Conservation (phyloP, 2,888 invertebrate genomes). For the Callosobruchus maculatus region DNA sequence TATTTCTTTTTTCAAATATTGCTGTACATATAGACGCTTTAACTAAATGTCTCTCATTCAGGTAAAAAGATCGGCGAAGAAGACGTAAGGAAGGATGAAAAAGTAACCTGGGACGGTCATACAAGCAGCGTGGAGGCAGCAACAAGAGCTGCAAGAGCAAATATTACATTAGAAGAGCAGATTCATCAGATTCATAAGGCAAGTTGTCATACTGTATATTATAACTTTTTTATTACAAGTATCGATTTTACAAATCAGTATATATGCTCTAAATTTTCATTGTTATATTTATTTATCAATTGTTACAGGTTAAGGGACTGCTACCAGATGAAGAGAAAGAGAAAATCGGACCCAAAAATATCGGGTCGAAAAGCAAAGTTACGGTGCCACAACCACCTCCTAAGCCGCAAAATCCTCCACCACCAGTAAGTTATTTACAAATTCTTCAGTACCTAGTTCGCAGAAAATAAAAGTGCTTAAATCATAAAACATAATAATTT, state of each 20-base stretch:
- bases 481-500: too few species aligned
- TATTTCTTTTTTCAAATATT: too few species aligned
- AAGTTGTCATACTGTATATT: too few species aligned
- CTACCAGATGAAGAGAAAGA: conserved; percentile 95
- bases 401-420: conserved; percentile 8
- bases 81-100: conserved; percentile 79
- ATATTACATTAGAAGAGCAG: conserved; percentile 94
- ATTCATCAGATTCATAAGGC: conserved; percentile 95
- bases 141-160: conserved; percentile 88
- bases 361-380: conserved; percentile 40
- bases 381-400: background rate
- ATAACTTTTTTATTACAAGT: too few species aligned
- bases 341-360: conserved; percentile 91
- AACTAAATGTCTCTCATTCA: conserved; percentile 30
- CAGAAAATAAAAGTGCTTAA: too few species aligned
- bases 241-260: too few species aligned
- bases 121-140: conserved; percentile 96
- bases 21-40: too few species aligned
- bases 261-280: too few species aligned
- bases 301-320: conserved; percentile 69
- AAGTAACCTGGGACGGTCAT: conserved; percentile 98
- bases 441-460: too few species aligned
- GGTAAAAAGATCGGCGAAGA: conserved; percentile 88
- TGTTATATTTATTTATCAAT: background rate
- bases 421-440: conserved; percentile 9